These are phyloP conservation scores for Drosophila prolongata DNA, from an alignment of 2,888 invertebrate species.

Conservation along the genomic window DNA sequence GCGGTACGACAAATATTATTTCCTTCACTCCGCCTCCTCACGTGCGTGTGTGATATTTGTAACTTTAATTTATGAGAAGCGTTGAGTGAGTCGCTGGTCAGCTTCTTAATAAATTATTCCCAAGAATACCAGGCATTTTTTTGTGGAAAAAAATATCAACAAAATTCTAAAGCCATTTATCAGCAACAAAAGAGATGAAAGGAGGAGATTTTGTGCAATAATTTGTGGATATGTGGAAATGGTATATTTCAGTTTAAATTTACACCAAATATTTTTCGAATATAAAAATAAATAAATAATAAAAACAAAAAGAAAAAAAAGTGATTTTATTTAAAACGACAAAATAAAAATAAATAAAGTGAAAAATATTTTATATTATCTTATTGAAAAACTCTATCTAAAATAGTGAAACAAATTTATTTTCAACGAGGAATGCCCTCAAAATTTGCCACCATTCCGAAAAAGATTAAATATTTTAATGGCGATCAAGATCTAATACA, in stretches of 20 bases:
- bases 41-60: constrained; percentile 48
- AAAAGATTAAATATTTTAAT: no score
- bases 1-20: constrained; percentile 43
- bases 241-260: constrained; percentile 9
- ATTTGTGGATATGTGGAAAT: constrained; percentile 39
- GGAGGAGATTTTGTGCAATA: constrained; percentile 43
- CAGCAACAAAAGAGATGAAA: constrained; percentile 54
- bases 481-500: no score
- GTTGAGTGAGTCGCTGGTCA: constrained; percentile 50
- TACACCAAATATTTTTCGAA: no score
- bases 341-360: no score
- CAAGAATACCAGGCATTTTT: constrained; percentile 62
- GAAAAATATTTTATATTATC: no score
- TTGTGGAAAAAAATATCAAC: constrained; percentile 47
- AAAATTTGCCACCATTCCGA: no score
- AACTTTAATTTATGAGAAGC: constrained; percentile 70
- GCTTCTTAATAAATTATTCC: constrained; percentile 64
- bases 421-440: no score
- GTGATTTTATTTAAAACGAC: no score
- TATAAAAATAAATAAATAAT: no score
- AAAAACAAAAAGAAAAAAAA: no score
- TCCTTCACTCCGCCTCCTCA: constrained; percentile 26
- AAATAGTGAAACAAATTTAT: no score
- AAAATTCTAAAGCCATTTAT: constrained; percentile 63
- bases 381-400: no score